These are phyloP conservation scores for Congeria kusceri DNA, from an alignment of 2,888 invertebrate species.

Conservation along the genomic window DNA sequence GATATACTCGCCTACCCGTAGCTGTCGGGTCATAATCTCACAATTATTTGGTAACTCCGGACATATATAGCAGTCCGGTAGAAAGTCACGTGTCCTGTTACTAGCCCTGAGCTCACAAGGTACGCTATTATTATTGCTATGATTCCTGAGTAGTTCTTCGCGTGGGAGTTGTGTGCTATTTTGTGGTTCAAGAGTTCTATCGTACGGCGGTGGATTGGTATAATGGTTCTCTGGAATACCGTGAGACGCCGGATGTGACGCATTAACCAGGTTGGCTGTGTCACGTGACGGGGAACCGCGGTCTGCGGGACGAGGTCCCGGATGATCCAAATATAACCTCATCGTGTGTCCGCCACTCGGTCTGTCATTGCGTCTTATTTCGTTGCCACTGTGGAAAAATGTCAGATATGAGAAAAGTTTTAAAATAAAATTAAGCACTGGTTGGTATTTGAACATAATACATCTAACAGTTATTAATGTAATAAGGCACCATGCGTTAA, in stretches of 20 bases:
- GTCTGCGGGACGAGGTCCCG: background rate
- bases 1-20: conserved; percentile 17
- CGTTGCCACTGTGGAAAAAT: conserved; percentile 11
- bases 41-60: background rate
- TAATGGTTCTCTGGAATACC: conserved; percentile 8
- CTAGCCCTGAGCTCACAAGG: no score
- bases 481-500: no score
- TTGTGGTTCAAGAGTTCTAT: background rate
- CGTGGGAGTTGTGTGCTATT: background rate
- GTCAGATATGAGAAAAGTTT: no score
- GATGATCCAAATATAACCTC: no score
- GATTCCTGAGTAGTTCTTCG: background rate
- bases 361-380: background rate
- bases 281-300: conserved; percentile 30
- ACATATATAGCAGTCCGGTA: no score
- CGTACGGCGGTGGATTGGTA: background rate
- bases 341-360: no score
- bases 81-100: no score
- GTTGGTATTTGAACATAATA: no score
- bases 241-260: conserved; percentile 11
- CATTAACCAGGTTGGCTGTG: conserved; percentile 30
- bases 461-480: no score
- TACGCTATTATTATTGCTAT: no score
- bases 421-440: no score
- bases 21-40: conserved; percentile 23